Percentiles rank a stretch among this genome's conserved stretches.
These are phyloP conservation scores for Pangasius larnaudii DNA, from an alignment of 2,797 vertebrate genomes.

Conservation along the genomic window DNA sequence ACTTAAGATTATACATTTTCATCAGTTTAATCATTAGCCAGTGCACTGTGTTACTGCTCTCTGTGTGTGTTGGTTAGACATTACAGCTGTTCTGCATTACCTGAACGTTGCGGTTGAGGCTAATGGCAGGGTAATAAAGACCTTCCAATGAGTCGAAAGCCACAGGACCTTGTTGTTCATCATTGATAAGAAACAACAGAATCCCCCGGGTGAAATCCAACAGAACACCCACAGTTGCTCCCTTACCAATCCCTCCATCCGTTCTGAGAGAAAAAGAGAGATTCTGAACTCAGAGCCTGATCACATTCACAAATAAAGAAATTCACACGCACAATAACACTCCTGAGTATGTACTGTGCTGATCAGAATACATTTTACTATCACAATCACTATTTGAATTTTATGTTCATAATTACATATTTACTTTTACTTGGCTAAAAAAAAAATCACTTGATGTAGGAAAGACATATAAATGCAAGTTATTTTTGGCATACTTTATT, in stretches of 20 bases:
- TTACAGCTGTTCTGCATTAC: constrained; percentile 68
- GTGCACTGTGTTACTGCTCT: background rate
- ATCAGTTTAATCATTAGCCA: background rate
- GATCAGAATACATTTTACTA: background rate
- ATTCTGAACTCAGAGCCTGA: background rate
- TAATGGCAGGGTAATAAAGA: constrained; percentile 92
- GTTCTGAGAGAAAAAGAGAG: constrained; percentile 74
- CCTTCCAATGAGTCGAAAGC: constrained; percentile 94
- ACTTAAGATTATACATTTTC: background rate
- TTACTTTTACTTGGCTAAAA: background rate
- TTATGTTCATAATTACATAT: background rate
- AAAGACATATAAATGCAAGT: background rate
- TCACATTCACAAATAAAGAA: background rate
- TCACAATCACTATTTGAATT: background rate
- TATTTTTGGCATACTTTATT: constrained; percentile 14
- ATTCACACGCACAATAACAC: background rate
- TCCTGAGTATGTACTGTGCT: background rate
- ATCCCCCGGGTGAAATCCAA: constrained; percentile 90
- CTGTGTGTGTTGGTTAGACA: background rate
- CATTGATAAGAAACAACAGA: constrained; percentile 94
- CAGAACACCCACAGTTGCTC: constrained; percentile 89
- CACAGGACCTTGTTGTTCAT: constrained; percentile 96
- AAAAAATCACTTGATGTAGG: background rate
- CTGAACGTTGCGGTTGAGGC: constrained; percentile 98
- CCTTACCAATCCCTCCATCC: constrained; percentile 93